phyloP scores from a whole-genome alignment of 2,888 invertebrate species.

The Oscheius sp. region DNA sequence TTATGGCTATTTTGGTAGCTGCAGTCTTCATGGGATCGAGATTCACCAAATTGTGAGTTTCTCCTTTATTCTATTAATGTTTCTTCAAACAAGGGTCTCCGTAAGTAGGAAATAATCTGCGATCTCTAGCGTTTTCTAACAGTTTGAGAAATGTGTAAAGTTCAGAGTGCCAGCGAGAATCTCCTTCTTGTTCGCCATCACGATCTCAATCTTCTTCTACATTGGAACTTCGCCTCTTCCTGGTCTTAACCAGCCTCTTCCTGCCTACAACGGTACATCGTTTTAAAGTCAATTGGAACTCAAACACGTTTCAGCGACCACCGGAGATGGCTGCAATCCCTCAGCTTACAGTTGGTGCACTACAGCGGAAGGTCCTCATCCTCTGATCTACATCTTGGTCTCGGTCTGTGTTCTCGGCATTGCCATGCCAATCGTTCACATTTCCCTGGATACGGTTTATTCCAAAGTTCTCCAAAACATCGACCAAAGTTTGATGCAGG shows the following conservation, averaged over 20 bases:
- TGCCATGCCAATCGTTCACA: conserved; percentile 47
- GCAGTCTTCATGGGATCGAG: conserved; percentile 24
- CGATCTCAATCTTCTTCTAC: conserved; percentile 48
- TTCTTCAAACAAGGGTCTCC: conserved; percentile 10
- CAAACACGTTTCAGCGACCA: conserved; percentile 30
- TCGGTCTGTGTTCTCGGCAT: conserved; percentile 52
- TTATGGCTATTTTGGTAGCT: conserved; percentile 26
- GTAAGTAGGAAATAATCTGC: no score
- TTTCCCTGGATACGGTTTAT: conserved; percentile 53
- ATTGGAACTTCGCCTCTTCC: conserved; percentile 46
- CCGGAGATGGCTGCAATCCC: conserved; percentile 48
- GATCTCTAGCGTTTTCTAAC: no score
- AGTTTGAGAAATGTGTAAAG: conserved; percentile 29
- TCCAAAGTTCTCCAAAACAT: conserved; percentile 53
- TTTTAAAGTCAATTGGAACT: not conserved
- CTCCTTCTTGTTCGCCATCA: conserved; percentile 46
- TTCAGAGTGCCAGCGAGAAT: conserved; percentile 46
- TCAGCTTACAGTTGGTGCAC: conserved; percentile 45
- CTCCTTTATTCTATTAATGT: conserved; percentile 32
- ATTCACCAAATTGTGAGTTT: conserved; percentile 20
- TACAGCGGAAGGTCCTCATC: conserved; percentile 31
- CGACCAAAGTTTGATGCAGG: conserved; percentile 54
- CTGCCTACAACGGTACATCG: conserved; percentile 44
- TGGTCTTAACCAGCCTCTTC: conserved; percentile 37
- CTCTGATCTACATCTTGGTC: conserved; percentile 43